Evolutionary conservation across 2,888 invertebrate genomes (phyloP), one percentile per base, ranked within the genome.

Genomic region (Stenodera caucasica): DNA sequence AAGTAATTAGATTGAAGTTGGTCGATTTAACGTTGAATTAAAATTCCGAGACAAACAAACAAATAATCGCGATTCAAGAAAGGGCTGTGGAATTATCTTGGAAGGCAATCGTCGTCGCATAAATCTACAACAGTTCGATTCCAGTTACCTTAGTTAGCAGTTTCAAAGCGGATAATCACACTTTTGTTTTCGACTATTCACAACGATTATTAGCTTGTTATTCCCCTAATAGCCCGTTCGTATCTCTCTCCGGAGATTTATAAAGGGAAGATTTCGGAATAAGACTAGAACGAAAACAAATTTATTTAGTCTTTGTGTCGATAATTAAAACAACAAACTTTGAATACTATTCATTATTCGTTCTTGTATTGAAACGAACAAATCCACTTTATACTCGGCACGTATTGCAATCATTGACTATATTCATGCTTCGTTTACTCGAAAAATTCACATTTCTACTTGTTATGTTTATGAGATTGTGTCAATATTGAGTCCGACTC

Each of bases 121-220:
- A 76, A 76, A 76, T 76, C 73, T 73, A 57, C 64, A 67, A 33
- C 26, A 55, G 67, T 76, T 75, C 74, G 73, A 75, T 73, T 73
- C 68, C 63, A 67, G 70, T 64, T 71, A 73, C 73, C 75, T 76
- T 73, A 74, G 75, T 76, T 74, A 75, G 75, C 75, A 74, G 73
- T 75, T 76, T 74, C 72, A 69, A 69, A 74, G 72, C 72, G 75
- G 73, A 84, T 85, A 85, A 86, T 85, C 85, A 84, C 85, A 85
- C 84, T 85, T 85, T 86, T 86, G 86, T 86, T 86, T 85, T 85
- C 85, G 84, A 85, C 84, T 85, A 84, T 81, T 82, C 81, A 81
- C 84, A 84, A 85, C 85, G 85, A 84, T 85, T 85, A 86, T 85
- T 85, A 85, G 84, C 84, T 82, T 85, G 85, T 85, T 84, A 84